A percentile compares a stretch with the other conserved stretches of the same genome.
Evolutionary conservation across 2,888 invertebrate species (phyloP).

Genomic region (Bombylius discolor): DNA sequence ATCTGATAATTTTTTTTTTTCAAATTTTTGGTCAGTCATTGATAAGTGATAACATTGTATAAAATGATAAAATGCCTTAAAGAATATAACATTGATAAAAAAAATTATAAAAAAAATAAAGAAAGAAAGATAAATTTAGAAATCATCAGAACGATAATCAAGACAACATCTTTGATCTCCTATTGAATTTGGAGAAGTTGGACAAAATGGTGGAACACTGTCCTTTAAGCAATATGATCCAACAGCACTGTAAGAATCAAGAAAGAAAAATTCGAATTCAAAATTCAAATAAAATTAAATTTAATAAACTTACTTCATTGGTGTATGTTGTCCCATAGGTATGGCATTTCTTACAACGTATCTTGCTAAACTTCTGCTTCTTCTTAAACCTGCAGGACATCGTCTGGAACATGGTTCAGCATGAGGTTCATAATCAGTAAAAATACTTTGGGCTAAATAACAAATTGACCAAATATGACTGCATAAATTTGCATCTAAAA

Average conservation of each 20-base stretch:
- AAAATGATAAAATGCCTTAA: too few species aligned
- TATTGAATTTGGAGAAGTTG: constrained; percentile 37
- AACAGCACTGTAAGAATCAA: constrained; percentile 38
- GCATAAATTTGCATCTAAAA: constrained; percentile 55
- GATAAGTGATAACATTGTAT: too few species aligned
- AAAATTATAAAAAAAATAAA: background rate
- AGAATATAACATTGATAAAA: too few species aligned
- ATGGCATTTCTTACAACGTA: constrained; percentile 44
- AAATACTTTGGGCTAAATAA: constrained; percentile 64
- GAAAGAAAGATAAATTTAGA: background rate
- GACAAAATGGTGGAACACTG: constrained; percentile 57
- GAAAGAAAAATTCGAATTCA: background rate
- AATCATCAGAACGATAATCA: constrained; percentile 2
- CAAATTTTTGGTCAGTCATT: too few species aligned
- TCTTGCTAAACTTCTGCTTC: constrained; percentile 20
- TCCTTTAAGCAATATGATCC: constrained; percentile 59
- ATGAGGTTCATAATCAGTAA: constrained; percentile 38
- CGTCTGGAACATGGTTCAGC: constrained; percentile 62
- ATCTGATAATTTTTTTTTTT: too few species aligned
- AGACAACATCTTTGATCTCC: constrained; percentile 57
- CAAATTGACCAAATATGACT: constrained; percentile 71
- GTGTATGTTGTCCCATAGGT: constrained; percentile 58
- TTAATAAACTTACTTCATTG: constrained; percentile 42
- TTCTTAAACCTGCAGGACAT: constrained; percentile 48
- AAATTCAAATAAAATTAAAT: background rate